Percentiles rank a stretch among this genome's conserved stretches.
phyloP scores from a whole-genome alignment of 2,113 vertebrate species.

The Platichthys stellatus region DNA sequence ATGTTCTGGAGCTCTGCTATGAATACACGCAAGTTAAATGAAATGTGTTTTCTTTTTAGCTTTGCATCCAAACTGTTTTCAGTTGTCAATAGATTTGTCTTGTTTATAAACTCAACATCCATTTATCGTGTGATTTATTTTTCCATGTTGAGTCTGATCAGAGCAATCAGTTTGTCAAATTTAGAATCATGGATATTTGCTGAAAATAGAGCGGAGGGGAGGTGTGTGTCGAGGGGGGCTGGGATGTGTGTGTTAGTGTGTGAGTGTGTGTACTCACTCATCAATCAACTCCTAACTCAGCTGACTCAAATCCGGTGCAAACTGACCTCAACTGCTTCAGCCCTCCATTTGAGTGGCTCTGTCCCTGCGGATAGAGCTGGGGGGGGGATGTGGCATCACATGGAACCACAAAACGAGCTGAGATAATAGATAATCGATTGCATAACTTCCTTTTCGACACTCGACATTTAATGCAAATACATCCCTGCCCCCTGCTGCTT shows the following conservation, averaged over 20 bases:
- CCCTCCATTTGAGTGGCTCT: conserved; percentile 15
- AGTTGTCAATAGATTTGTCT: not conserved
- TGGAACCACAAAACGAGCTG: not conserved
- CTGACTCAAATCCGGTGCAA: conserved; percentile 58
- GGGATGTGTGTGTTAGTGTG: not conserved
- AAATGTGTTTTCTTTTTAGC: not conserved
- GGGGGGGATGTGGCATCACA: not conserved
- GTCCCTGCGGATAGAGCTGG: not conserved
- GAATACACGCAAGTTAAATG: not conserved
- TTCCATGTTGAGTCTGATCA: not conserved
- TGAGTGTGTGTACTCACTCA: not conserved
- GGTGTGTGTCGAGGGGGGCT: not conserved
- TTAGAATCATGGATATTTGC: not conserved
- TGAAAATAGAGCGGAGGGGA: not conserved
- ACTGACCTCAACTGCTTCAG: conserved; percentile 60
- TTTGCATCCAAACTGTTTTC: not conserved
- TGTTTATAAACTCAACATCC: not conserved
- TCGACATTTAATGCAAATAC: not conserved
- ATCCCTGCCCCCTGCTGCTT: not conserved
- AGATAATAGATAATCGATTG: conserved; percentile 23
- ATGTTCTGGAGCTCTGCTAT: not conserved
- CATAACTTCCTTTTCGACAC: too few species aligned
- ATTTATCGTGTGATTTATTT: not conserved
- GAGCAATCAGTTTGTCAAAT: not conserved
- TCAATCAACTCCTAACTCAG: conserved; percentile 12